phyloP scores from a whole-genome alignment of 53 echinoderm and acorn worm species.

The Zoroaster sp. region DNA sequence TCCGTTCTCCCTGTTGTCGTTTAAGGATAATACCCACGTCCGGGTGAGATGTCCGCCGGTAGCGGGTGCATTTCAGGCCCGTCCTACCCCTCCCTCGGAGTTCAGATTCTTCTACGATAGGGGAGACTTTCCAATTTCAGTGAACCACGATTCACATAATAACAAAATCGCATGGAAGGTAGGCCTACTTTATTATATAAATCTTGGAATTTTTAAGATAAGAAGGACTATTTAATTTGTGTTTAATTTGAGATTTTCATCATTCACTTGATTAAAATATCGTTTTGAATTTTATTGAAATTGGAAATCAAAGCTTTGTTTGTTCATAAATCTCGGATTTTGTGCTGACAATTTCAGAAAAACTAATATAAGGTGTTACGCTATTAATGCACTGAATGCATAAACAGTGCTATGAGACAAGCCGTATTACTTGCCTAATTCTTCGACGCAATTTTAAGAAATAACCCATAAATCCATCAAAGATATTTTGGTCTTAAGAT shows the following conservation, averaged over 20 bases:
- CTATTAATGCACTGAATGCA: no score
- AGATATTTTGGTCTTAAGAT: no score
- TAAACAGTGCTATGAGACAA: no score
- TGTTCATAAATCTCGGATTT: no score
- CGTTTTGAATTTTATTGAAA: no score
- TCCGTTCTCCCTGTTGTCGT: constrained; percentile 3
- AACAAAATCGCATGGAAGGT: constrained; percentile 99
- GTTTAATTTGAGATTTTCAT: background rate
- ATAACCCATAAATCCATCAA: no score
- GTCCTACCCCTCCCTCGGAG: constrained; percentile 57
- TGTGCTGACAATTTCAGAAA: no score
- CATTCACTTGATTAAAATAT: background rate
- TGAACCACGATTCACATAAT: constrained; percentile 81
- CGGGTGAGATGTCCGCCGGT: constrained; percentile 59
- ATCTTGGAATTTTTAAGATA: background rate
- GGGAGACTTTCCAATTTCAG: constrained; percentile 90
- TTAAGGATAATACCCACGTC: background rate
- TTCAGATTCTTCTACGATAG: constrained; percentile 90
- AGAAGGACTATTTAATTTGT: no score
- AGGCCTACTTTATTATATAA: background rate
- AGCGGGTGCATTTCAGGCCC: constrained; percentile 71
- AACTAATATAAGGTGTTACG: no score
- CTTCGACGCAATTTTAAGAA: no score
- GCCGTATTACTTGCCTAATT: no score
- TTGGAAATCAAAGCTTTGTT: no score